A percentile compares a stretch with the other conserved stretches of the same genome.
Evolutionary conservation across 2,113 vertebrate species (phyloP).

Genomic region (Hystrix brachyura): DNA sequence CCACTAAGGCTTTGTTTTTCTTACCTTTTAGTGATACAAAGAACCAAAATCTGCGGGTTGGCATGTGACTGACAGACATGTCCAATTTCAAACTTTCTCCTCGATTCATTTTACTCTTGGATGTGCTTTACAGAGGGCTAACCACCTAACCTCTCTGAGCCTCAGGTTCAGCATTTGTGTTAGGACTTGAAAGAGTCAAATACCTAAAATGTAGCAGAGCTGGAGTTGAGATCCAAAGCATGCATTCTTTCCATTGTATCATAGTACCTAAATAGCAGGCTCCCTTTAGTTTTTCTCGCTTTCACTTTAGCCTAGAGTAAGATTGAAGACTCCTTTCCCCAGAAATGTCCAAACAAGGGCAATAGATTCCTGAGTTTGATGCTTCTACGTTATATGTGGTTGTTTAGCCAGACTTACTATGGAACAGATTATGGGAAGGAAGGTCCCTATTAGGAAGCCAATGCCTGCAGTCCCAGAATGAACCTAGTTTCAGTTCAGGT

Average conservation of each 20-base stretch:
- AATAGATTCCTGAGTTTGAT: conserved; percentile 72
- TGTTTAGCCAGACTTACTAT: conserved; percentile 62
- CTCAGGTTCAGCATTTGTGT: conserved; percentile 28
- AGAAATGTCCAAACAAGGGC: conserved; percentile 81
- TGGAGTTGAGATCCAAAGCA: conserved; percentile 33
- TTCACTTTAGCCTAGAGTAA: conserved; percentile 67
- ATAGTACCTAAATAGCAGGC: conserved; percentile 67
- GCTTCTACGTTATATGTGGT: conserved; percentile 58
- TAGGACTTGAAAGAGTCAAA: conserved; percentile 66
- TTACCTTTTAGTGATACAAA: not conserved
- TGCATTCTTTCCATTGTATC: conserved; percentile 75
- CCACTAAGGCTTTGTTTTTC: conserved; percentile 19
- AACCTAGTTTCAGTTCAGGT: conserved; percentile 81
- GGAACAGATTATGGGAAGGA: conserved; percentile 64
- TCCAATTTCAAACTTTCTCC: conserved; percentile 22
- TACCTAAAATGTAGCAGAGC: conserved; percentile 60
- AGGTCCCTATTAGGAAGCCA: conserved; percentile 43
- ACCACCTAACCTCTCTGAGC: not conserved
- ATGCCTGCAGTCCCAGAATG: conserved; percentile 44
- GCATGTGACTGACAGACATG: not conserved
- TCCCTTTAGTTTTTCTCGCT: conserved; percentile 63
- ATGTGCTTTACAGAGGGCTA: not conserved
- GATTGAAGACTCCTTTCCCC: conserved; percentile 57
- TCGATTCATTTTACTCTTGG: conserved; percentile 61
- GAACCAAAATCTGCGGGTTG: conserved; percentile 7